A percentile compares a stretch with the other conserved stretches of the same genome.
Evolutionary conservation across 2,888 invertebrate species (phyloP).

Genomic region (Ophion obscuratus): DNA sequence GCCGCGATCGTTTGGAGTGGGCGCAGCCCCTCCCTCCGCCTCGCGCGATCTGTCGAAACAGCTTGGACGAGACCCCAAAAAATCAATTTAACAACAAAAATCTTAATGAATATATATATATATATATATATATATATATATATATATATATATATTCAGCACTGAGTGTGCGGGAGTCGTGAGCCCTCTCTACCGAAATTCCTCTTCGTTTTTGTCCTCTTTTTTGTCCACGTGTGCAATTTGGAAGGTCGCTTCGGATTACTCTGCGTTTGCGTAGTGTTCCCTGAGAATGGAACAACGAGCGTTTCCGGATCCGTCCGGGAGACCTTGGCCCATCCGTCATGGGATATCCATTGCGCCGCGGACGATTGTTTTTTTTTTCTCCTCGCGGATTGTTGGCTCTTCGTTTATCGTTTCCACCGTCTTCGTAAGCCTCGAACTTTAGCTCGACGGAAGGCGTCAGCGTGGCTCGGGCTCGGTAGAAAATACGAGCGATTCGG

Average conservation of each 20-base stretch:
- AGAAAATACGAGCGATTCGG: not conserved
- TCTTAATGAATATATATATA: conserved; percentile 34
- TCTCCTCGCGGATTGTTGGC: not conserved
- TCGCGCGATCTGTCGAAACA: conserved; percentile 3
- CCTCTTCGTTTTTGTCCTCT: conserved; percentile 2
- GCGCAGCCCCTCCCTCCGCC: too few species aligned
- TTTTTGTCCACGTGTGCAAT: not conserved
- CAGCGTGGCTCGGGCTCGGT: conserved; percentile 10
- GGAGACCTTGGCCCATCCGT: conserved; percentile 72
- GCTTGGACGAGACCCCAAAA: conserved; percentile 29
- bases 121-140: conserved; percentile 1
- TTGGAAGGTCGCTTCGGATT: not conserved
- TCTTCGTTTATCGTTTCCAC: not conserved
- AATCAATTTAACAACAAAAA: not conserved
- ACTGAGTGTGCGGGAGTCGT: conserved; percentile 8
- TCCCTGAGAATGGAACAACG: conserved; percentile 22
- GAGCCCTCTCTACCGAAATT: conserved; percentile 46
- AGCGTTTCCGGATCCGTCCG: conserved; percentile 18
- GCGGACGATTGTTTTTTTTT: conserved; percentile 32
- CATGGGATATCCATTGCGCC: conserved; percentile 73
- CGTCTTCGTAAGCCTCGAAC: not conserved
- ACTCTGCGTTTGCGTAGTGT: conserved; percentile 13
- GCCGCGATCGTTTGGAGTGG: too few species aligned
- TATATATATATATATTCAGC: conserved; percentile 12
- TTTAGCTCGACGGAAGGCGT: conserved; percentile 2